Evolutionary conservation across 2,888 invertebrate species (phyloP), one percentile per base, ranked within the genome.

Genomic region (Axea sp.): DNA sequence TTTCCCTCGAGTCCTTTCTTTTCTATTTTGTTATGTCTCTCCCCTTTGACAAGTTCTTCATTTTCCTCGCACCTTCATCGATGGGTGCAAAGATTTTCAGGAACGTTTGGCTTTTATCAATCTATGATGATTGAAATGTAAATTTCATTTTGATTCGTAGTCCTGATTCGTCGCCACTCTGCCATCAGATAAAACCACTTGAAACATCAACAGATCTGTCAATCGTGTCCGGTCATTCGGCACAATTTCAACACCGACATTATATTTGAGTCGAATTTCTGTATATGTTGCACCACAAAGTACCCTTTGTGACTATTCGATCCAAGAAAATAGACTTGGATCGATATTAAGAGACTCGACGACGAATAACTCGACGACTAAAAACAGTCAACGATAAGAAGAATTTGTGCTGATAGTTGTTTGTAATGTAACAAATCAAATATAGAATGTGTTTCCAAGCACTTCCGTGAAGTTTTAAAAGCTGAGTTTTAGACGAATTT

Each of bases 181-280:
- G 15, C 9, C 37, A 68, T 68, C 68, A 68, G 68, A 68, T 68
- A 68, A 60, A 7, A 11, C 43, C 31, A 31, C 64, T 64, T 12
- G 45, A 35, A 45, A 30, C 55, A 47, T 67, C 39, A 67, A 67
- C 67, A 57, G 47, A 67, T 49, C 67, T 49, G 57, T 67, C 67
- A 57, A 37, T 24, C 45, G 8, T 11, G 7, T 19, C 9, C 19
- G 47, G 39, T 57, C 49, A 43, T 11, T 33, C 11, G 3, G 6
- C 11, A n/a, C 24, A n/a, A 45, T 45, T 59, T 45, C 3, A 8
- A 11, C 30, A 28, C 15, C 14, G 33, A 57, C 45, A 41, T 30
- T 65, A 55, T 65, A 31, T 65, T 65, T 65, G 65, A 65, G 17
- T 30, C 53, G 31, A 7, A 7, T 43, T 47, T 26, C 15, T 35